Evolutionary conservation across 1,140 invertebrate species (phyloP).

Genomic region (Aphidius gifuensis): DNA sequence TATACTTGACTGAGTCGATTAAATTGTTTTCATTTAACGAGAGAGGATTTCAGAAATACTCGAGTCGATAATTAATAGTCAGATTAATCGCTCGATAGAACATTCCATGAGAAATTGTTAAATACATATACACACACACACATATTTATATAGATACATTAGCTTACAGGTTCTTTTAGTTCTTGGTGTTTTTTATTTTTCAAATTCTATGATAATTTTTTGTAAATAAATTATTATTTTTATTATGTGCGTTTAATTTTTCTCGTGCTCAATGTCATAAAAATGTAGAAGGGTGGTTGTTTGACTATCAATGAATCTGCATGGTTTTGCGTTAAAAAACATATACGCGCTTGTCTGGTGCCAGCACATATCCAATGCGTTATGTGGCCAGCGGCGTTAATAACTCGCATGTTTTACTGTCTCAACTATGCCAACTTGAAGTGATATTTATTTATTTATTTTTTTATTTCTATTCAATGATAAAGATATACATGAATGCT

Average conservation of each 20-base stretch:
- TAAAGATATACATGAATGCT: constrained; percentile 4
- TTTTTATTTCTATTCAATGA: neutral
- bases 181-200: constrained; percentile 11
- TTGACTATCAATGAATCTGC: constrained; percentile 42
- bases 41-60: too few species aligned
- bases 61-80: constrained; percentile 44
- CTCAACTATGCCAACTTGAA: constrained; percentile 20
- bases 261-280: neutral
- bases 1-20: too few species aligned
- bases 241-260: neutral
- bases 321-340: constrained; percentile 14
- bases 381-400: constrained; percentile 17
- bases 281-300: constrained; percentile 15
- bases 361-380: constrained; percentile 20
- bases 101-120: constrained; percentile 17
- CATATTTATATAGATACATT: neutral
- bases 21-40: too few species aligned
- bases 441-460: neutral
- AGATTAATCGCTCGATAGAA: constrained; percentile 43
- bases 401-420: constrained; percentile 19
- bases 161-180: neutral
- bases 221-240: too few species aligned
- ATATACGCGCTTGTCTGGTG: constrained; percentile 19
- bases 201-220: too few species aligned
- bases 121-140: neutral